Base-by-base conservation (phyloP, 2,797 vertebrate genomes). In the Cynopterus sphinx region DNA sequence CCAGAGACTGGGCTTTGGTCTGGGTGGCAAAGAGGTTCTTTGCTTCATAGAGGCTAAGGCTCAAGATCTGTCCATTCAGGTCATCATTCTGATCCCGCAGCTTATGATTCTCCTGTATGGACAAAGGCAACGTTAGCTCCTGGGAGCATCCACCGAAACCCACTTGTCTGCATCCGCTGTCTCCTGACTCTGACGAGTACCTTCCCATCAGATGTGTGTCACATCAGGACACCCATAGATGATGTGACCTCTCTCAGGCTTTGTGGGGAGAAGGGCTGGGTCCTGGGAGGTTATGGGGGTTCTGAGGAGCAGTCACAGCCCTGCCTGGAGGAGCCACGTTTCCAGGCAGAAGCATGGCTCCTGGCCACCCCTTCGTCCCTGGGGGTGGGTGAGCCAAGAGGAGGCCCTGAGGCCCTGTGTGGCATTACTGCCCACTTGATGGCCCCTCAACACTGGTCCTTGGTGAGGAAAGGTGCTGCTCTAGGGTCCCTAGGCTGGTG, bases 1-100 rank as follows among this genome's bases (percentile, higher is more conserved):
- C 99, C 97, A 99, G 98, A 16, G 99, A 99, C 98, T 99, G 99
- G 82, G 99, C 99, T 98, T 99, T 99, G 90, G 99, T 99, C 98
- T 99, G 99, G 0, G 99, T 99, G 89, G 99, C 99, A 96, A 99
- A 99, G 96, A 99, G 99, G 97, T 98, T 99, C 98, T 99, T 99
- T 39, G 99, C 99, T 99, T 99, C 99, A 2, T 99, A 99, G 73
- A 99, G 98, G 96, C 99, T 99, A 93, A 99, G 99, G 97, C 99
- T 99, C 96, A 99, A 98, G 95, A 99, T 99, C 98, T 99, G 99
- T 53, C 99, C 99, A 0, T 99, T 99, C 57, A 99, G 98, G 86
- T 99, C 99, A 9, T 99, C 99, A 0, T 99, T 99, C 98, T 99
- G 99, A 94, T 99, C 99, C 96, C 98, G 99, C 84, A 99, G 98